These are phyloP conservation scores for Leucoptera coffeella DNA, from an alignment of 2,888 invertebrate species.

Conservation along the genomic window DNA sequence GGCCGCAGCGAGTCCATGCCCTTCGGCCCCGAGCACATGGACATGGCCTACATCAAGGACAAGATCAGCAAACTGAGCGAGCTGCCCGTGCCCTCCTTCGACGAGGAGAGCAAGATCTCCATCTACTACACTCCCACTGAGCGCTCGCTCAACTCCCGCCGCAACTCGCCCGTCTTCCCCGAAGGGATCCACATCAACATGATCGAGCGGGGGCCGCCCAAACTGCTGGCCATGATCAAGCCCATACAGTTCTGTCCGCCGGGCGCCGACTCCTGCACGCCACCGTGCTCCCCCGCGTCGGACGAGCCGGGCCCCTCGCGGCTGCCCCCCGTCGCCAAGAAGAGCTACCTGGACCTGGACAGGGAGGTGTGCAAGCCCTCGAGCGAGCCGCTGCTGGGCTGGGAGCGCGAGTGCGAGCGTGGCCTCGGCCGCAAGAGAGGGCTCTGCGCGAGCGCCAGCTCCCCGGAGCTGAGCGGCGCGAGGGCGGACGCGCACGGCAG, in stretches of 20 bases:
- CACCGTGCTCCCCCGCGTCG: slow-evolving; percentile 12
- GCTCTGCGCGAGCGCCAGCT: slow-evolving; percentile 31
- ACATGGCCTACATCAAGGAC: slow-evolving; percentile 57
- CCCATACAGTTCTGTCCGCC: slow-evolving; percentile 19
- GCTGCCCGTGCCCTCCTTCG: slow-evolving; percentile 41
- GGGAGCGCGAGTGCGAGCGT: slow-evolving; percentile 12
- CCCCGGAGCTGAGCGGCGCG: slow-evolving; percentile 29
- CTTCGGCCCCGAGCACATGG: slow-evolving; percentile 60
- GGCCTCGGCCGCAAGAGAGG: slow-evolving; percentile 8
- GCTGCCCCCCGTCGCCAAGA: slow-evolving; percentile 12
- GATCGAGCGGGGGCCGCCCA: slow-evolving; percentile 45
- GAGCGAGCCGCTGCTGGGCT: slow-evolving; percentile 37
- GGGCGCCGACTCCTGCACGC: slow-evolving; percentile 10
- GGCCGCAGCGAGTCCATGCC: slow-evolving; percentile 69
- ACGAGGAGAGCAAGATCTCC: slow-evolving; percentile 65
- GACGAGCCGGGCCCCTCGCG: slow-evolving; percentile 10
- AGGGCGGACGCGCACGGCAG: slow-evolving; percentile 11
- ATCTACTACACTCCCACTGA: slow-evolving; percentile 82
- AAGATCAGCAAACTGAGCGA: slow-evolving; percentile 58
- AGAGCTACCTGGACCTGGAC: slow-evolving; percentile 10
- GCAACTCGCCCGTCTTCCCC: slow-evolving; percentile 34
- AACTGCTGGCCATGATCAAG: slow-evolving; percentile 26
- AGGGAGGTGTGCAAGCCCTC: slow-evolving; percentile 20
- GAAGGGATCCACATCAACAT: slow-evolving; percentile 64
- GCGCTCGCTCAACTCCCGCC: slow-evolving; percentile 47